Percentiles rank a stretch among this genome's conserved stretches.
Conservation (phyloP, 1,140 invertebrate genomes). For the Babylonia areolata region DNA sequence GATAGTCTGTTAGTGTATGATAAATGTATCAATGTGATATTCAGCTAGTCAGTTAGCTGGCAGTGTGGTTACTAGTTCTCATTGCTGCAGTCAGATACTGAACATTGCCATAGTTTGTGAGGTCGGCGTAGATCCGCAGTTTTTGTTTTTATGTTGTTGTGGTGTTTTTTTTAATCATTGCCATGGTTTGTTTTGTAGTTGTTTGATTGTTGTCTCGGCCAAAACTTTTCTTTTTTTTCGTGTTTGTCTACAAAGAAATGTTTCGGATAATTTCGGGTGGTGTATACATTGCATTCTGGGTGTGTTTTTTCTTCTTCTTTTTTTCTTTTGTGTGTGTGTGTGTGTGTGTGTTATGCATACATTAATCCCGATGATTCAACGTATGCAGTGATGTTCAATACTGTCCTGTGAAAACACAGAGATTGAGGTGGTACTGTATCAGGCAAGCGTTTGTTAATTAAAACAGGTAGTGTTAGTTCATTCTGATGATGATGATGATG, state of each 20-base stretch:
- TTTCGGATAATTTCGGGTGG: slow-evolving; percentile 1
- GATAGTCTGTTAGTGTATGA: too few relatives aligned
- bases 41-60: too few relatives aligned
- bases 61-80: too few relatives aligned
- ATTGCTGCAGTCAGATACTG: too few relatives aligned
- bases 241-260: neutral
- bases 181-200: too few relatives aligned
- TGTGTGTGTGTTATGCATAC: neutral
- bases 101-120: neutral
- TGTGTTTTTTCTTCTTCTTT: neutral
- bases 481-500: too few relatives aligned
- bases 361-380: neutral
- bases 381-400: neutral
- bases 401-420: neutral
- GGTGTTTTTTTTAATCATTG: too few relatives aligned
- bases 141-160: too few relatives aligned
- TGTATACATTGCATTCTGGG: neutral
- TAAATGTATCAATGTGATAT: too few relatives aligned
- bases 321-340: too few relatives aligned
- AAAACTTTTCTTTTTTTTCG: too few relatives aligned
- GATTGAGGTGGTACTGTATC: neutral
- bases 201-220: neutral
- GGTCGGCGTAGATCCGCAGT: neutral
- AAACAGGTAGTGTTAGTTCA: too few relatives aligned
- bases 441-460: neutral